phyloP scores from a whole-genome alignment of 2,888 invertebrate species.

The Zaprionus lineosus region DNA sequence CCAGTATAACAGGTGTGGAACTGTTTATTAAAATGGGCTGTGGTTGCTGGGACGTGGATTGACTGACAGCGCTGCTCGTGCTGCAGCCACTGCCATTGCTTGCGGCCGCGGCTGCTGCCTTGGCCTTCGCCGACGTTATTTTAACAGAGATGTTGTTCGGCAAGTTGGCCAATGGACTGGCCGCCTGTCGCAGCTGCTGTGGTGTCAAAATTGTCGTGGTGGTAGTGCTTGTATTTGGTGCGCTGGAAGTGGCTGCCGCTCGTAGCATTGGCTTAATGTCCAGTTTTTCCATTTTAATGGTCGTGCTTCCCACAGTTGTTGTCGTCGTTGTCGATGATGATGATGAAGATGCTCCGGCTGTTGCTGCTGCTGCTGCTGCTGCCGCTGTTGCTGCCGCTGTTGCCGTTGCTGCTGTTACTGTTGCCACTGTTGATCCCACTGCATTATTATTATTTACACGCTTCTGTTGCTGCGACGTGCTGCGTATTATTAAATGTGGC shows the following conservation, averaged over 20 bases:
- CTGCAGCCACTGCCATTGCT: slow-evolving; percentile 20
- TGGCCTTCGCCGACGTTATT: slow-evolving; percentile 79
- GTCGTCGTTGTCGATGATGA: slow-evolving; percentile 35
- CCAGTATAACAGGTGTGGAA: slow-evolving; percentile 80
- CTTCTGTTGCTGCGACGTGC: slow-evolving; percentile 49
- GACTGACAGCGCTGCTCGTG: slow-evolving; percentile 26
- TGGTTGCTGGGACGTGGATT: slow-evolving; percentile 58
- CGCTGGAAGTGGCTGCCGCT: slow-evolving; percentile 35
- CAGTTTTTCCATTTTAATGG: slow-evolving; percentile 80
- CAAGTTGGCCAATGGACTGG: slow-evolving; percentile 79
- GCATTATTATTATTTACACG: slow-evolving; percentile 61
- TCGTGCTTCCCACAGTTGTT: slow-evolving; percentile 66
- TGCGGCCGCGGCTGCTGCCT: slow-evolving; percentile 63
- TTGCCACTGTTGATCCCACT: too few species aligned
- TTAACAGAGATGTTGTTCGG: slow-evolving; percentile 82
- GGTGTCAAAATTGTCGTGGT: slow-evolving; percentile 62
- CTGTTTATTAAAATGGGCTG: slow-evolving; percentile 80
- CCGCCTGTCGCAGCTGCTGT: slow-evolving; percentile 71
- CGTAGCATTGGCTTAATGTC: slow-evolving; percentile 78
- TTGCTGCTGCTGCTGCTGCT: slow-evolving; percentile 8
- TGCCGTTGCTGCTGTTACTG: slow-evolving; percentile 38
- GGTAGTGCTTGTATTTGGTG: slow-evolving; percentile 49
- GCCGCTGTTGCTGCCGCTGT: slow-evolving; percentile 15
- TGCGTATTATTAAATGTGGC: slow-evolving; percentile 46
- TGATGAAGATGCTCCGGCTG: slow-evolving; percentile 14